Conservation (phyloP, 2,888 invertebrate genomes). For the Argyresthia goedartella region DNA sequence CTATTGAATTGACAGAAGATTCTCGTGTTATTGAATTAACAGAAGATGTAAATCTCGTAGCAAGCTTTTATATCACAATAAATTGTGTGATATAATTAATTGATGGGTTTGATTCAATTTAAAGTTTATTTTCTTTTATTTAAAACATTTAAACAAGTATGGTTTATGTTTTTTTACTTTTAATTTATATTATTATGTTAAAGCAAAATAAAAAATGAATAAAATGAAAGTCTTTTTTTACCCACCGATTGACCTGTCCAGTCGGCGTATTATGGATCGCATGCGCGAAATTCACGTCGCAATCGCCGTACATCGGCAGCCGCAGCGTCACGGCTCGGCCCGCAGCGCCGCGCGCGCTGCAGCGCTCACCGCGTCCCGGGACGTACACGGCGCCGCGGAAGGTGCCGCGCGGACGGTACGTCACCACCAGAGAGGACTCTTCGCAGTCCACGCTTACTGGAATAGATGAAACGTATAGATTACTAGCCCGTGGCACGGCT, state of each 20-base stretch:
- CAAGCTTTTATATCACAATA: no score
- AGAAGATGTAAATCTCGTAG: no score
- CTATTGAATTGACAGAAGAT: no score
- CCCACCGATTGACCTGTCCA: slow-evolving; percentile 61
- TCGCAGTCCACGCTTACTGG: slow-evolving; percentile 85
- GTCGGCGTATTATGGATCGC: slow-evolving; percentile 53
- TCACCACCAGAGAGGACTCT: slow-evolving; percentile 77
- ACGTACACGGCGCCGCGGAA: slow-evolving; percentile 85
- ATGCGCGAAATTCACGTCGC: slow-evolving; percentile 71
- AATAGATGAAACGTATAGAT: slow-evolving; percentile 6
- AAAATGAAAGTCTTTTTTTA: background rate
- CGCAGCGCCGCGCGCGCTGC: slow-evolving; percentile 73
- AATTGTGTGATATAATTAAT: no score
- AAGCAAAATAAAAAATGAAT: no score
- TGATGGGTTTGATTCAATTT: no score
- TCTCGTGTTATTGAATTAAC: no score
- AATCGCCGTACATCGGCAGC: slow-evolving; percentile 71
- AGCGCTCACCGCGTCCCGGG: slow-evolving; percentile 81
- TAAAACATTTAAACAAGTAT: no score
- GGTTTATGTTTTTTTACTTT: no score
- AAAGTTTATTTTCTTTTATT: no score
- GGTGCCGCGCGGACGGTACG: slow-evolving; percentile 71
- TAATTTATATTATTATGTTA: no score
- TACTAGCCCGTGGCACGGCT: no score
- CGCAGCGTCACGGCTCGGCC: slow-evolving; percentile 64